Evolutionary conservation across 2,113 vertebrate genomes (phyloP).

Genomic region (Catharus minimus): DNA sequence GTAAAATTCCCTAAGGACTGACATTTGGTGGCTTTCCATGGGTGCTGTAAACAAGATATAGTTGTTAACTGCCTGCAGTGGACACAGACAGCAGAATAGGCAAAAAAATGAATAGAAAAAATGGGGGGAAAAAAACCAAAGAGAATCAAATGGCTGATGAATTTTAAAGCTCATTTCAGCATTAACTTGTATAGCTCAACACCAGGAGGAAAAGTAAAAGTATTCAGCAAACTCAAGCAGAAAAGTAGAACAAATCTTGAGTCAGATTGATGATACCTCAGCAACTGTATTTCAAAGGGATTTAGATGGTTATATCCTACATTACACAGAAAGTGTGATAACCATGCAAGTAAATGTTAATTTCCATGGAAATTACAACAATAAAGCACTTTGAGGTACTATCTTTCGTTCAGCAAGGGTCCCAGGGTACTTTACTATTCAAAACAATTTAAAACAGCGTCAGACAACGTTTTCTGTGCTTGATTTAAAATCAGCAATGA

Average conservation of each 20-base stretch:
- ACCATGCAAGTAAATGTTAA: constrained; percentile 39
- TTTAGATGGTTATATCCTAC: constrained; percentile 8
- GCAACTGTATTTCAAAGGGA: constrained; percentile 21
- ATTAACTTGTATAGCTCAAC: neutral
- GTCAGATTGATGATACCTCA: constrained; percentile 1
- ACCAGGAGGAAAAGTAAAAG: neutral
- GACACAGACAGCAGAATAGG: neutral
- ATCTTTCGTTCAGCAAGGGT: constrained; percentile 28
- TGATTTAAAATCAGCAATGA: constrained; percentile 36
- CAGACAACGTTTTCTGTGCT: constrained; percentile 10
- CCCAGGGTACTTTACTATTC: constrained; percentile 45
- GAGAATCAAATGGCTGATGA: neutral
- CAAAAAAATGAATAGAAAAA: neutral
- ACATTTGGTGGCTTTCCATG: neutral
- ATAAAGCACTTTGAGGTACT: constrained; percentile 49
- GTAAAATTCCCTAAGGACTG: neutral
- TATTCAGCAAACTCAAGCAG: neutral
- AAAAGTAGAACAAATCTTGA: constrained; percentile 16
- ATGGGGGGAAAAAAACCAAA: neutral
- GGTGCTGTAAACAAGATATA: neutral
- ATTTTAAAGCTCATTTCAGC: neutral
- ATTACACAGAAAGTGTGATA: constrained; percentile 18
- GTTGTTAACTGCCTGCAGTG: neutral
- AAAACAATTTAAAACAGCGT: constrained; percentile 23
- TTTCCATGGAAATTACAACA: constrained; percentile 67